Base-by-base conservation (phyloP, 2,797 vertebrate species). In the Masticophis lateralis region DNA sequence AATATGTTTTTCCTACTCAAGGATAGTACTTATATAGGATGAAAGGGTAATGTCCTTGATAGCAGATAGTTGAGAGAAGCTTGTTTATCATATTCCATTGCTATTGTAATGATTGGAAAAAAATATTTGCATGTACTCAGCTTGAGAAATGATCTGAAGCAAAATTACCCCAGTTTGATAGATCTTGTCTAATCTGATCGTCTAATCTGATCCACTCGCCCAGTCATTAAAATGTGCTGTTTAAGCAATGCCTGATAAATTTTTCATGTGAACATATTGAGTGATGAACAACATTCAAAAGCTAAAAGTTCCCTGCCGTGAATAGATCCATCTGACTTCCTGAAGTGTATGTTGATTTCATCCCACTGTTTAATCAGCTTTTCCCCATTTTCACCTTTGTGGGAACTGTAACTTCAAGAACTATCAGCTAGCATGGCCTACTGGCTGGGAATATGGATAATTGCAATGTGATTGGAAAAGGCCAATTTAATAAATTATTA, bases 311-410 rank as follows among this genome's bases (percentile, higher is more conserved):
- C 22, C 37, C 22, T n/a, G 13, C 47, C 43, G 22, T 0, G 4
- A 89, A 92, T 86, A 83, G 25, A n/a, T 27, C 69, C 28, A 89
- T 87, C 63, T 91, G 87, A 91, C 57, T 93, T 88, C 27, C 63
- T 91, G 69, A 86, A 89, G 37, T n/a, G 56, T 87, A 32, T 89
- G 25, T 88, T 47, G 27, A 32, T 25, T 91, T 89, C 57, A 83
- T 63, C 91, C 69, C 66, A 86, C 14, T 47, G 66, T 90, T 90
- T 56, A 47, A 83, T 83, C 43, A 83, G 37, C 37, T 83, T 11
- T 25, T 37, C 74, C 43, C 79, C 37, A 47, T 83, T 43, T 47
- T 83, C 22, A 83, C 11, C 25, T 47, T 47, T 83, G 79, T 83
- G 47, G 10, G 79, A 83, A 47, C 22, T 47, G 43, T 83, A 47